Conservation (phyloP, 1,140 invertebrate species). For the Drosophila nannoptera region DNA sequence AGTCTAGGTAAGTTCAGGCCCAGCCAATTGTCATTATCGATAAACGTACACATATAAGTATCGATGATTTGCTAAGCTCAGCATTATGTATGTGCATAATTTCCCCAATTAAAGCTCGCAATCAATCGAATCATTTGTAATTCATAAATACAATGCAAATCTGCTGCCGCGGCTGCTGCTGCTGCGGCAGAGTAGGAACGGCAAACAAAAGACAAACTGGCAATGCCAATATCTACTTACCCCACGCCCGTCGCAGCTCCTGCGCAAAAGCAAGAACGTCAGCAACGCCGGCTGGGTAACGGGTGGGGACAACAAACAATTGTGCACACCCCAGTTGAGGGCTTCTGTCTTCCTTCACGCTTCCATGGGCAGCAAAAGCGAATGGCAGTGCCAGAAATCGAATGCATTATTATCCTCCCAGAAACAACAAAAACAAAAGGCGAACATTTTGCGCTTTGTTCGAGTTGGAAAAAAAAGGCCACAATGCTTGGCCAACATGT, state of each 20-base stretch:
- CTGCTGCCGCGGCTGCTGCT: not conserved
- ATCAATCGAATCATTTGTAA: slow-evolving; percentile 25
- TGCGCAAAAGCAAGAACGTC: slow-evolving; percentile 18
- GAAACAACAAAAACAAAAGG: slow-evolving; percentile 45
- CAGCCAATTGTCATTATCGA: not conserved
- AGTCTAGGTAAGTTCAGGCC: slow-evolving; percentile 16
- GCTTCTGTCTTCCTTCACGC: slow-evolving; percentile 63
- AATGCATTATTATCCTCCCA: slow-evolving; percentile 65
- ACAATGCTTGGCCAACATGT: slow-evolving; percentile 50
- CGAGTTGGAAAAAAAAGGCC: slow-evolving; percentile 25
- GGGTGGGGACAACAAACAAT: slow-evolving; percentile 43
- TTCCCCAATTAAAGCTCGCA: slow-evolving; percentile 1
- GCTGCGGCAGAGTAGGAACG: slow-evolving; percentile 8
- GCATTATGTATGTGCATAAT: too few relatives aligned
- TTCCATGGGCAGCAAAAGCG: slow-evolving; percentile 54
- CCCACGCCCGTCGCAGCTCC: not conserved
- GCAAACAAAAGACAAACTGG: slow-evolving; percentile 31
- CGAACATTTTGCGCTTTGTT: slow-evolving; percentile 54
- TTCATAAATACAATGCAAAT: slow-evolving; percentile 23
- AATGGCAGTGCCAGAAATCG: slow-evolving; percentile 55
- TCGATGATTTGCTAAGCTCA: slow-evolving; percentile 4
- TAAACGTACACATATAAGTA: not conserved
- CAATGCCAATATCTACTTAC: slow-evolving; percentile 7
- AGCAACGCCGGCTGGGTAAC: slow-evolving; percentile 7
- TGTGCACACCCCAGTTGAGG: slow-evolving; percentile 42